These are phyloP conservation scores for Galagoides demidoff DNA, from an alignment of 2,797 vertebrate genomes.

Conservation along the genomic window DNA sequence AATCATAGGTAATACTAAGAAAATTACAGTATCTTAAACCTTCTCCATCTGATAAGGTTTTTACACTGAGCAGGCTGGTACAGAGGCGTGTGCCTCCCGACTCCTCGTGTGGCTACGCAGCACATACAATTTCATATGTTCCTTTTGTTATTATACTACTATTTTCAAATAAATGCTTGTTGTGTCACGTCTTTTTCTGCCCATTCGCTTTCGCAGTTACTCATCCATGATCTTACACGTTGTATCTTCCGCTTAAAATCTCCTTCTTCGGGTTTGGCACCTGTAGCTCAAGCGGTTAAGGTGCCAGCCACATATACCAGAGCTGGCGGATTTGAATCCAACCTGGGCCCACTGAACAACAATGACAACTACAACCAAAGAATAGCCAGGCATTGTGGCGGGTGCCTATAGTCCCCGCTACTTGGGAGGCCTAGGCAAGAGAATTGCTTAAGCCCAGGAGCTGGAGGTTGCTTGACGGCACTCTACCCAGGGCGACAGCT, in stretches of 20 bases:
- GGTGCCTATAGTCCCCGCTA: too few relatives aligned
- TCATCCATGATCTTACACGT: conserved; percentile 6
- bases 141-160: background rate
- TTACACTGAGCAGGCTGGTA: background rate
- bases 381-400: too few relatives aligned
- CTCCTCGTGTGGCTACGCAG: background rate
- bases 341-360: too few relatives aligned
- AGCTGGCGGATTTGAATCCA: too few relatives aligned
- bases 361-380: too few relatives aligned
- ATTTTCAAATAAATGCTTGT: background rate
- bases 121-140: background rate
- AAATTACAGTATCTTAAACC: background rate
- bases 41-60: background rate
- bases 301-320: too few relatives aligned
- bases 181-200: background rate
- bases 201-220: background rate
- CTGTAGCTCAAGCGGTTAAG: too few relatives aligned
- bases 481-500: too few relatives aligned
- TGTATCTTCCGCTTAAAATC: background rate
- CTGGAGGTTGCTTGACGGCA: too few relatives aligned
- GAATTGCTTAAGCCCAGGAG: too few relatives aligned
- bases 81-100: background rate
- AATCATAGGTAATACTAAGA: background rate
- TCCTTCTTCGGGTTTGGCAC: background rate
- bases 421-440: too few relatives aligned